These are phyloP conservation scores for Ellobium chinense DNA, from an alignment of 2,888 invertebrate species.

Conservation along the genomic window DNA sequence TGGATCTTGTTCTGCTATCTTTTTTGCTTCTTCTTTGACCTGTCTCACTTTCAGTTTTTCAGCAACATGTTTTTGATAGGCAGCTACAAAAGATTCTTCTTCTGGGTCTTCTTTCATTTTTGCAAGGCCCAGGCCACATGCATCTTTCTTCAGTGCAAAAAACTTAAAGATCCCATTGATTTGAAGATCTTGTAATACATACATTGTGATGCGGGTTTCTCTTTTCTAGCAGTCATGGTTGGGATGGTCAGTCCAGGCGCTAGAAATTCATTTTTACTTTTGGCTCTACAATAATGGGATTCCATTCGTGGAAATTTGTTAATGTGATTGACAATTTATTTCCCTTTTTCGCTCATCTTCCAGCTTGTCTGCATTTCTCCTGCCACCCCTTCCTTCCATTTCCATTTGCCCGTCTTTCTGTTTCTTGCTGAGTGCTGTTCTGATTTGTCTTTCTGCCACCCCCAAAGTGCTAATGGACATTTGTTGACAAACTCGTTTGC, in stretches of 20 bases:
- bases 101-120: not conserved
- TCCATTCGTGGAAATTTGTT: not conserved
- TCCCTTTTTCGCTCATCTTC: not conserved
- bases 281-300: not conserved
- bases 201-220: not conserved
- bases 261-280: not conserved
- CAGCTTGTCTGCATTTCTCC: not conserved
- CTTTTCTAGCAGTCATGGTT: not conserved
- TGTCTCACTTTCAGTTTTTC: not conserved
- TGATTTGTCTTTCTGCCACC: not conserved
- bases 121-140: not conserved
- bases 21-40: not conserved
- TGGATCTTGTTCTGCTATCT: not conserved
- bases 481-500: not conserved
- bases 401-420: not conserved
- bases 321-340: not conserved
- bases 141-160: not conserved
- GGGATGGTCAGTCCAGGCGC: not conserved
- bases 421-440: not conserved
- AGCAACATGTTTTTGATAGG: not conserved
- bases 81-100: not conserved
- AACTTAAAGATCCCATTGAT: not conserved
- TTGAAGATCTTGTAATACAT: not conserved
- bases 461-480: not conserved
- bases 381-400: not conserved